Evolutionary conservation across 2,113 vertebrate genomes (phyloP), one percentile per base, ranked within the genome.

Genomic region (Anolis carolinensis): DNA sequence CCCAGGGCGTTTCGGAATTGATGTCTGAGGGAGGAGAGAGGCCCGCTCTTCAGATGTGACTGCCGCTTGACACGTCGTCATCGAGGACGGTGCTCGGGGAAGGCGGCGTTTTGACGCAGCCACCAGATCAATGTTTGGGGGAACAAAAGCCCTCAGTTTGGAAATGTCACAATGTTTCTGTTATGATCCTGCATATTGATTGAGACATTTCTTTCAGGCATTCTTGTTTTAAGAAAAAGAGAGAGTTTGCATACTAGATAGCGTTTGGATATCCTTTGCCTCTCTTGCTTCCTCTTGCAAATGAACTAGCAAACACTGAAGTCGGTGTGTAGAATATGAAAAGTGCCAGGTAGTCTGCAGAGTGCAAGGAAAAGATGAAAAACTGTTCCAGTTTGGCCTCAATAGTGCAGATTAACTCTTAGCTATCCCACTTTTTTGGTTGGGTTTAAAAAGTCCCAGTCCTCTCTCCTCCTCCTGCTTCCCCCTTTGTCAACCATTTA

Each of bases 161-260:
- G 82, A 75, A 84, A 84, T 84, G 72, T 84, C 82, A 84, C 32
- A 75, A 74, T 75, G 52, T 84, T 84, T 68, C 65, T 84, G 55
- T 83, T 84, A 44, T 59, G 34, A 65, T 84, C 72, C 34, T 8
- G 36, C 62, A 65, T 75, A 75, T 84, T 32, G 72, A 75, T 75
- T 65, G 27, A 25, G 55, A 39, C 10, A 74, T 48, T 62, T 74
- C 52, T 32, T 65, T 63, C 27, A n/a, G 10, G 74, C 52, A 34
- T 62, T 34, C 74, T 52, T 13, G 2, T 55, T 83, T 30, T n/a
- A n/a, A n/a, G n/a, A n/a, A n/a, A n/a, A n/a, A n/a, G 34, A 63
- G 55, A 18, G 18, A 36, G 30, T 75, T 30, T 75, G 34, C 55
- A 62, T 27, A 63, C 39, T 11, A 10, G 14, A 75, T n/a, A 5